A percentile compares a stretch with the other conserved stretches of the same genome.
Conservation (phyloP, 2,888 invertebrate species). For the Campaea margaritaria region DNA sequence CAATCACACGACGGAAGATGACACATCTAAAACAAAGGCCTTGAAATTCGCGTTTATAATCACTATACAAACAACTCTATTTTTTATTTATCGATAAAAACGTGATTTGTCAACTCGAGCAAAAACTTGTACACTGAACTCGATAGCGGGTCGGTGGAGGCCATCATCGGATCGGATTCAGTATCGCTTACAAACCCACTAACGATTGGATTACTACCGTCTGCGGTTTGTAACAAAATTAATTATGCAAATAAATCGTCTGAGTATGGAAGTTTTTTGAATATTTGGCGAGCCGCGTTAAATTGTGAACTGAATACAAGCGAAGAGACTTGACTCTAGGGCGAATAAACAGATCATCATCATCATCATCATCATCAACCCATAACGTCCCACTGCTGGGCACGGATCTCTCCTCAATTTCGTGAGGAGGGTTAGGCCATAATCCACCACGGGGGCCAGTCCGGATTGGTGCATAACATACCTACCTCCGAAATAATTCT, state of each 20-base stretch:
- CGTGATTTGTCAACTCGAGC: constrained; percentile 49
- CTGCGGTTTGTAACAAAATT: constrained; percentile 51
- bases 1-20: too few species aligned
- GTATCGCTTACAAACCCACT: constrained; percentile 59
- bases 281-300: not conserved
- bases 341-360: too few species aligned
- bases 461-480: too few species aligned
- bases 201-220: constrained; percentile 50
- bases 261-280: not conserved
- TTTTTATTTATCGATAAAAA: constrained; percentile 31
- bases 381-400: too few species aligned
- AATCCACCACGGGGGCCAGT: too few species aligned
- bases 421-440: too few species aligned
- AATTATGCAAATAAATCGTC: constrained; percentile 23
- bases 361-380: too few species aligned
- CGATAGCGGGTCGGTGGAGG: constrained; percentile 29
- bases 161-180: constrained; percentile 21
- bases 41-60: constrained; percentile 35
- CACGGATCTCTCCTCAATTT: too few species aligned
- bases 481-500: too few species aligned
- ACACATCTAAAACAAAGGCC: constrained; percentile 7
- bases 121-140: constrained; percentile 60
- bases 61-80: not conserved
- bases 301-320: not conserved
- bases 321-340: too few species aligned